A percentile compares a stretch with the other conserved stretches of the same genome.
phyloP scores from a whole-genome alignment of 1,140 invertebrate genomes.

The Olivierus martensii region DNA sequence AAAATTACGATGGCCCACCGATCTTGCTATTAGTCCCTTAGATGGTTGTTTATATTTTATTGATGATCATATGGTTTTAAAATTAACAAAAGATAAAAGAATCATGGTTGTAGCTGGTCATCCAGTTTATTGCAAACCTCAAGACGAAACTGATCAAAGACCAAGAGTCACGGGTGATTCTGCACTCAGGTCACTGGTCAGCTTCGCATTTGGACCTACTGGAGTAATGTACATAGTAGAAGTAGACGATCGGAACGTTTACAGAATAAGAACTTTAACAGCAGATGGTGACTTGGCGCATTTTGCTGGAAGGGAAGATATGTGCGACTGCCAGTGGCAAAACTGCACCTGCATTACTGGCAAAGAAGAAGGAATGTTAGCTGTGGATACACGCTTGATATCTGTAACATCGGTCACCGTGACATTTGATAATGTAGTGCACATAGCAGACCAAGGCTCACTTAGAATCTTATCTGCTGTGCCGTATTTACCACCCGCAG shows the following conservation, averaged over 20 bases:
- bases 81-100: conserved; percentile 65
- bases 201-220: conserved; percentile 73
- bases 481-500: conserved; percentile 64
- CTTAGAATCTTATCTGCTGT: conserved; percentile 67
- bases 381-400: conserved; percentile 52
- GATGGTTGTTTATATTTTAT: conserved; percentile 91
- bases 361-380: conserved; percentile 14
- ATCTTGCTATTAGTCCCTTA: conserved; percentile 80
- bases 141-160: conserved; percentile 32
- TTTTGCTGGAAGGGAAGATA: conserved; percentile 56
- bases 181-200: conserved; percentile 35
- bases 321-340: conserved; percentile 14
- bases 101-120: conserved; percentile 84
- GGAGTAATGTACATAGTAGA: conserved; percentile 89
- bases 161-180: conserved; percentile 38
- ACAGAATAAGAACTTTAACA: conserved; percentile 69
- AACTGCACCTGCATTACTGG: conserved; percentile 15
- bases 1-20: conserved; percentile 88
- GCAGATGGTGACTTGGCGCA: conserved; percentile 83
- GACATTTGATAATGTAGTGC: conserved; percentile 82
- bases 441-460: conserved; percentile 87
- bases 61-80: conserved; percentile 84
- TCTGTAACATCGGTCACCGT: conserved; percentile 64
- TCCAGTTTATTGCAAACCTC: conserved; percentile 71
- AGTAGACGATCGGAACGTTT: conserved; percentile 89